These are phyloP conservation scores for Aix galericulata DNA, from an alignment of 2,113 vertebrate genomes.

Conservation along the genomic window DNA sequence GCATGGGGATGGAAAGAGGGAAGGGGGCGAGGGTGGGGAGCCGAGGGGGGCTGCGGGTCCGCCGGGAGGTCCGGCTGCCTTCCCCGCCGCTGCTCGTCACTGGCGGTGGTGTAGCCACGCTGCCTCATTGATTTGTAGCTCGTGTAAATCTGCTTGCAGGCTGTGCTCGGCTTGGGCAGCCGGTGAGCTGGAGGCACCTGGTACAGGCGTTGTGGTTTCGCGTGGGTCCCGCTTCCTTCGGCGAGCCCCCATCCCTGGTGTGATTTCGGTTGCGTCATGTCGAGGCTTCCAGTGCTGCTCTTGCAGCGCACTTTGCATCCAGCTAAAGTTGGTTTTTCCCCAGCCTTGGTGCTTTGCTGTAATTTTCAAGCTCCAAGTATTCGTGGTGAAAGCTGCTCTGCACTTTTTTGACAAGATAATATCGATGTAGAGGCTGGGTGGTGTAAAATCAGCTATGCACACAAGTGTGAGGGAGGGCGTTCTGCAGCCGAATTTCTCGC, in stretches of 20 bases:
- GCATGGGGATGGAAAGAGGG: not conserved
- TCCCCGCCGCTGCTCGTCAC: not conserved
- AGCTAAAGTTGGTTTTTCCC: conserved; percentile 62
- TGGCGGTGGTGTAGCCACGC: not conserved
- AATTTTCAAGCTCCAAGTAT: not conserved
- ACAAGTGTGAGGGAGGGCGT: conserved; percentile 44
- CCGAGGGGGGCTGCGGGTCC: not conserved
- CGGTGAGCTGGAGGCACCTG: not conserved
- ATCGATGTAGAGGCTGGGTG: not conserved
- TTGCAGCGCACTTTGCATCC: conserved; percentile 32
- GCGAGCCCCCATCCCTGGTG: not conserved
- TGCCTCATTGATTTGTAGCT: not conserved
- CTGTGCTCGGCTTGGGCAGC: not conserved
- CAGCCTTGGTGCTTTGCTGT: conserved; percentile 6
- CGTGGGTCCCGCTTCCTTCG: not conserved
- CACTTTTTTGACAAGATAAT: conserved; percentile 48
- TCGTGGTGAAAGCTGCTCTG: conserved; percentile 34
- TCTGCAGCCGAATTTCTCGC: conserved; percentile 15
- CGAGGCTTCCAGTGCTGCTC: conserved; percentile 1
- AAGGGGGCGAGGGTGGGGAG: not conserved
- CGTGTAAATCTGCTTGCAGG: not conserved
- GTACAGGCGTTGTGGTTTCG: not conserved
- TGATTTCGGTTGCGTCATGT: conserved; percentile 10
- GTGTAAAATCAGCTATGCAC: conserved; percentile 39
- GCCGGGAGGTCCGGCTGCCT: not conserved